phyloP scores from a whole-genome alignment of 2,113 vertebrate species.

The Hyla sarda region DNA sequence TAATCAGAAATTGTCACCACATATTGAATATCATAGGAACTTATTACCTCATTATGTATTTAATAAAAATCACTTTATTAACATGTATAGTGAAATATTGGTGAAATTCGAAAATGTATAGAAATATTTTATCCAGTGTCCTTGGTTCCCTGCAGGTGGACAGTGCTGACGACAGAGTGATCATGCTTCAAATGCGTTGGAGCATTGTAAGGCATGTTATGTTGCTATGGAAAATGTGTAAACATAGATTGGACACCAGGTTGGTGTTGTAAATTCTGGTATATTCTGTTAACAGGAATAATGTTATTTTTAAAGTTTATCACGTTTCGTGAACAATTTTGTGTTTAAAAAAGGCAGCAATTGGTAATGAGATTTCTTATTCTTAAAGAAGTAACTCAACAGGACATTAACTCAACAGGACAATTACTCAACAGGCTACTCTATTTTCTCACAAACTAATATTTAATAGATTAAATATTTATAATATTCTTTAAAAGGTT shows the following conservation, averaged over 20 bases:
- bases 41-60: neutral
- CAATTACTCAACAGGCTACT: no score
- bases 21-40: constrained; percentile 12
- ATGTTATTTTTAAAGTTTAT: neutral
- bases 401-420: no score
- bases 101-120: neutral
- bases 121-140: neutral
- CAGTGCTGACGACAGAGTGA: neutral
- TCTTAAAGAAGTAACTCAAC: no score
- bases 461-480: no score
- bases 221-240: neutral
- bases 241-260: neutral
- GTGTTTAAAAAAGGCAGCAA: no score
- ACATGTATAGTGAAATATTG: neutral
- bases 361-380: no score
- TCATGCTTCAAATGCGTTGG: neutral
- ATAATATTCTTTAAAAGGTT: no score
- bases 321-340: neutral
- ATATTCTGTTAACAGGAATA: neutral
- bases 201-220: neutral
- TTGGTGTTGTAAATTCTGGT: neutral
- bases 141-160: constrained; percentile 23
- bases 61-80: neutral
- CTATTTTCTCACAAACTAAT: no score
- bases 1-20: neutral